Evolutionary conservation across 1,140 invertebrate genomes (phyloP).

Genomic region (Holotrichia oblita): DNA sequence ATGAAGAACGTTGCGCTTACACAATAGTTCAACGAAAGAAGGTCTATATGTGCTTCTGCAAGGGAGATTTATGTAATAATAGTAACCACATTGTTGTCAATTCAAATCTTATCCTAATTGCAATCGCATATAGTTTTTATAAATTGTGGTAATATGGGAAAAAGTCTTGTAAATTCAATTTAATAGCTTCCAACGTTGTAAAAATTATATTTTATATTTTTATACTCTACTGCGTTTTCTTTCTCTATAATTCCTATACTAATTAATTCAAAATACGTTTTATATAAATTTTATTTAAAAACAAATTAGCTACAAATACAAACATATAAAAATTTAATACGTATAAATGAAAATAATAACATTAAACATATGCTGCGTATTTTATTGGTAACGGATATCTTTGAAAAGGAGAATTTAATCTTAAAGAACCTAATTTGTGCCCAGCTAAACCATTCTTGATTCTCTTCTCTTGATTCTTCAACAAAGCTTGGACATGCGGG

Average conservation of each 20-base stretch:
- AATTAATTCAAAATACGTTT: not conserved
- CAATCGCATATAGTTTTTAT: slow-evolving; percentile 4
- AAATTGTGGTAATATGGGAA: not conserved
- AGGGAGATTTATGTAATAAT: slow-evolving; percentile 88
- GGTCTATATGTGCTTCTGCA: slow-evolving; percentile 92
- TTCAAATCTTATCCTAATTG: not conserved
- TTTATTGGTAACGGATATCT: slow-evolving; percentile 51
- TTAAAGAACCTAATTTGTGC: slow-evolving; percentile 68
- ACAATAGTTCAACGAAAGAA: slow-evolving; percentile 81
- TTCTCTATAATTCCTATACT: not conserved
- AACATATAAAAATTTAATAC: slow-evolving; percentile 39
- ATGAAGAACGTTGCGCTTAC: slow-evolving; percentile 87
- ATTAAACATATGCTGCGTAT: slow-evolving; percentile 22
- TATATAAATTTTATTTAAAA: slow-evolving; percentile 21
- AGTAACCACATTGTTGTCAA: slow-evolving; percentile 40
- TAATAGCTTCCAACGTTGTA: no score
- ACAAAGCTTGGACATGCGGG: slow-evolving; percentile 68
- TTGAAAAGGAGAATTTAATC: slow-evolving; percentile 67
- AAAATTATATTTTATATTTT: slow-evolving; percentile 9
- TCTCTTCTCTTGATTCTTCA: slow-evolving; percentile 69
- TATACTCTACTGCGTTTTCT: not conserved
- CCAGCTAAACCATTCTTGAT: slow-evolving; percentile 65
- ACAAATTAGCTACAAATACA: slow-evolving; percentile 39
- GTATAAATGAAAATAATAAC: slow-evolving; percentile 4
- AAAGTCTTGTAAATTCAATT: no score